Percentiles rank a stretch among this genome's conserved stretches.
Evolutionary conservation across 2,113 vertebrate species (phyloP).

Genomic region (Hiodon alosoides): DNA sequence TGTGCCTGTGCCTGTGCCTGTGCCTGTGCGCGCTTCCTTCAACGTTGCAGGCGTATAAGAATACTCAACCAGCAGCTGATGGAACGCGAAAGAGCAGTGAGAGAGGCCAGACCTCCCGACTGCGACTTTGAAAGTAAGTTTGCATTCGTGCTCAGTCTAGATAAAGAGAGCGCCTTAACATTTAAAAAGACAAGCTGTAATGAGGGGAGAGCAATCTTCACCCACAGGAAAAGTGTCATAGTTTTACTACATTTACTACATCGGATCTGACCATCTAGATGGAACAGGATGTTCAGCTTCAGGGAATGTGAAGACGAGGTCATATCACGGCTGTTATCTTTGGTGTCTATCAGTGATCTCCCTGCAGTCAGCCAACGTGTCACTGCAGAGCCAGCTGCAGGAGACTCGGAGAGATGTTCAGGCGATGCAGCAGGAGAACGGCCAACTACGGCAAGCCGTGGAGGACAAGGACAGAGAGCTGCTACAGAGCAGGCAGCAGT

Average conservation of each 20-base stretch:
- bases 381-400: slow-evolving; percentile 70
- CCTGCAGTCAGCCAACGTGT: slow-evolving; percentile 65
- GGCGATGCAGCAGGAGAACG: slow-evolving; percentile 65
- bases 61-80: slow-evolving; percentile 72
- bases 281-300: neutral
- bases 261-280: neutral
- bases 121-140: slow-evolving; percentile 68
- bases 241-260: too few species aligned
- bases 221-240: too few species aligned
- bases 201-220: neutral
- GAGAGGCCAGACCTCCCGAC: slow-evolving; percentile 44
- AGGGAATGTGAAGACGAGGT: neutral
- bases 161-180: neutral
- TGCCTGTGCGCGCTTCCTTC: slow-evolving; percentile 18
- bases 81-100: slow-evolving; percentile 61
- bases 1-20: too few species aligned
- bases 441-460: slow-evolving; percentile 48
- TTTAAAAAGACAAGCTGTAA: neutral
- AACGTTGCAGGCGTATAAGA: slow-evolving; percentile 60
- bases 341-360: slow-evolving; percentile 55
- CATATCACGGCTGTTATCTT: neutral
- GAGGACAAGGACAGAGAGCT: slow-evolving; percentile 65
- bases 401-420: slow-evolving; percentile 62
- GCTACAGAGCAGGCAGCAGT: slow-evolving; percentile 61
- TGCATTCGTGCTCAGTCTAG: neutral